Conservation (phyloP, 2,888 invertebrate genomes). For the Drosophila colorata region DNA sequence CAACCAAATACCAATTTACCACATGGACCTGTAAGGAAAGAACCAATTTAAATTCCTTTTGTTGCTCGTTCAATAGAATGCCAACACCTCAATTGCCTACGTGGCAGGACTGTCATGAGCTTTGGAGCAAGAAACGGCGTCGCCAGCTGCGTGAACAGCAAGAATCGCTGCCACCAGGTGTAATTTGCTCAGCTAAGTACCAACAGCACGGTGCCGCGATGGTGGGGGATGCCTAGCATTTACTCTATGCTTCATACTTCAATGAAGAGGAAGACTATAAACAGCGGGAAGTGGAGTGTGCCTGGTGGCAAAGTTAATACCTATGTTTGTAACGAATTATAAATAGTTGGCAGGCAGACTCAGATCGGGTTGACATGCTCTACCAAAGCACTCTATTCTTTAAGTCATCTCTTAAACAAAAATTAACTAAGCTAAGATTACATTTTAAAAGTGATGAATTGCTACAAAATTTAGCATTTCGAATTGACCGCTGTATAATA, state of each 20-base stretch:
- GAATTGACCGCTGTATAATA: constrained; percentile 68
- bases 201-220: constrained; percentile 71
- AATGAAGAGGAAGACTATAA: constrained; percentile 56
- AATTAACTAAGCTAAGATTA: constrained; percentile 34
- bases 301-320: constrained; percentile 73
- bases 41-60: constrained; percentile 15
- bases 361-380: constrained; percentile 63
- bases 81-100: constrained; percentile 94
- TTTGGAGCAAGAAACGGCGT: constrained; percentile 99
- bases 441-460: constrained; percentile 52
- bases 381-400: constrained; percentile 70
- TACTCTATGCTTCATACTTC: constrained; percentile 65
- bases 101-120: constrained; percentile 99
- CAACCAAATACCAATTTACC: background rate
- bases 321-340: constrained; percentile 44
- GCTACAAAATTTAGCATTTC: constrained; percentile 50
- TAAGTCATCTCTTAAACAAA: constrained; percentile 56
- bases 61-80: constrained; percentile 87
- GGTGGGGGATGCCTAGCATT: constrained; percentile 79
- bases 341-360: constrained; percentile 54
- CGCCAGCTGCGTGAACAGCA: constrained; percentile 91
- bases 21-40: background rate
- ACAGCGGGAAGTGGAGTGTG: constrained; percentile 61
- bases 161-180: constrained; percentile 69
- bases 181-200: constrained; percentile 69